Evolutionary conservation across 1,140 invertebrate genomes (phyloP), one percentile per base, ranked within the genome.

Genomic region (Papilio aristodemus): DNA sequence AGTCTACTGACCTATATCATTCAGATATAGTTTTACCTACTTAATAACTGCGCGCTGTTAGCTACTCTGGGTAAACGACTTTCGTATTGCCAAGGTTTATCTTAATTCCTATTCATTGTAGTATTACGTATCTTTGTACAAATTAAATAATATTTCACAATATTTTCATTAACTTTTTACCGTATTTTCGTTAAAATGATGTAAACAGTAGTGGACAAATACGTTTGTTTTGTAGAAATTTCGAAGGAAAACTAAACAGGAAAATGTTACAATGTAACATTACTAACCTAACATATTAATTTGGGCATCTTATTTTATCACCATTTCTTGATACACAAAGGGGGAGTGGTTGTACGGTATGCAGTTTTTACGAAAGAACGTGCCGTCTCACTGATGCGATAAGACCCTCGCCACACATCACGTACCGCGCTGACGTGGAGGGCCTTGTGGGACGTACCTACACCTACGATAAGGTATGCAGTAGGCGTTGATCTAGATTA

Each of bases 221-320:
- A 19, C 43, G 43, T 46, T 46, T 46, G 43, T 46, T 46, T 46
- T 19, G 43, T 19, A 22, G 43, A 46, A 46, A 46, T 19, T 46
- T 46, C 43, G 7, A 46, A 2, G 17, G 8, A 46, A 46, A 10
- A 46, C 43, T 22, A 17, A 46, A n/a, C 14, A 46, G 43, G 43
- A 46, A 46, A 46, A 46, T 46, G 14, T 19, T 19, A 43, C 41
- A 14, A 14, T 11, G 11, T 6, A 19, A n/a, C n/a, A n/a, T n/a
- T n/a, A n/a, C n/a, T n/a, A n/a, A n/a, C n/a, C n/a, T n/a, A n/a
- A n/a, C n/a, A n/a, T n/a, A n/a, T n/a, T n/a, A n/a, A n/a, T n/a
- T n/a, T n/a, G n/a, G n/a, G n/a, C n/a, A n/a, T n/a, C n/a, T n/a
- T 32, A 32, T 32, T 32, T 32, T 32, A 32, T 32, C 27, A 3